Evolutionary conservation across 1,140 invertebrate genomes (phyloP), one percentile per base, ranked within the genome.

Genomic region (Anastrepha ludens): DNA sequence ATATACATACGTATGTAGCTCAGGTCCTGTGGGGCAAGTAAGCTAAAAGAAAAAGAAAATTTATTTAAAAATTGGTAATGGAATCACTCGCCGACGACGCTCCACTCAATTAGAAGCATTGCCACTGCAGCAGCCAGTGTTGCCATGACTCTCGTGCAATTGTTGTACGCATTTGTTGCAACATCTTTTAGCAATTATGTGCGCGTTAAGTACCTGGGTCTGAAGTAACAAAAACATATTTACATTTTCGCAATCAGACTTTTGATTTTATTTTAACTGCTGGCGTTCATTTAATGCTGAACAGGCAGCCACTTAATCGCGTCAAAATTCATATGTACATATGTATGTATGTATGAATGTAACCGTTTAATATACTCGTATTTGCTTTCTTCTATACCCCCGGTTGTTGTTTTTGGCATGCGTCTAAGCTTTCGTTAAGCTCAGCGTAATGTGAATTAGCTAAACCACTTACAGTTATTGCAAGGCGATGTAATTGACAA

Each of bases 401-500:
- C 50, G 44, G 78, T 15, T 85, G 81, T 59, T 58, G 47, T 58
- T 85, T 20, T 17, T 58, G n/a, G 20, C 81, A 58, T 39, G 78
- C 58, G 50, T 85, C 20, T 39, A 17, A 58, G 81, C 58, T 29
- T 85, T 47, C 55, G 58, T 29, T 29, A 90, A 90, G 91, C 88
- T 91, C 91, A 91, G 90, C 90, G 91, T 91, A 90, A 91, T 91
- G 90, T 91, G 91, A 91, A 91, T 91, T 91, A 91, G 91, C 91
- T 91, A 90, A 89, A 89, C 88, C 89, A 90, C 87, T 87, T 89
- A 89, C 91, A 91, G 91, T 91, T 90, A 91, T 89, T 90, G 91
- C 88, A 88, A 86, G 47, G 60, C 60, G 29, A 64, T 88, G 87
- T 89, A 89, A 89, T 88, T 55, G 50, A 13, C 39, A 20, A 60